Evolutionary conservation across 2,888 invertebrate genomes (phyloP), one percentile per base, ranked within the genome.

Genomic region (Elysia crispata): DNA sequence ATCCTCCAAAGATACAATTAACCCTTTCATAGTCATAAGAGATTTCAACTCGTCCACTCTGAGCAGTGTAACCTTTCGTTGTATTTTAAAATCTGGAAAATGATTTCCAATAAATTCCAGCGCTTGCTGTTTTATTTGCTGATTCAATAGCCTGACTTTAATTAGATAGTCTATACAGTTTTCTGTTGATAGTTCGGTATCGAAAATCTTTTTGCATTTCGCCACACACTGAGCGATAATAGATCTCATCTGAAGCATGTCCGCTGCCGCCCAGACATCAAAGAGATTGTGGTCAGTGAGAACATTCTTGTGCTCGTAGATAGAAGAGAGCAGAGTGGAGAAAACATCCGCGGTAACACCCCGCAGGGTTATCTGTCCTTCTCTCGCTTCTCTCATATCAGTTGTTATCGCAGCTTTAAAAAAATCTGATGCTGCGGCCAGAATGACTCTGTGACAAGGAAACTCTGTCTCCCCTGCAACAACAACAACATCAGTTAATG

Each of bases 371-470:
- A 75, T 25, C 60, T 30, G 60, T 23, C 25, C 33, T 31, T 75
- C 62, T 8, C 57, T 5, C 23, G 57, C 75, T 60, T 75, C 75
- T 23, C 31, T 75, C 75, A 75, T 75, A 18, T 57, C 62, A 1
- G 75, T 60, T 15, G 31, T 5, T 1, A 75, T 33, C 1, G 60
- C n/a, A 23, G 33, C 75, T 18, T 62, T 60, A 25, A 75, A 75
- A 60, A 75, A 75, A 13, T 31, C 75, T 30, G 75, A 75, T 25
- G 6, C n/a, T 33, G 75, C 62, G 31, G 62, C 75, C 28, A 75
- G 75, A 33, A 75, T 23, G 13, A 60, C 33, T 11, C 75, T 30
- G 33, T 75, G 75, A 33, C 60, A 30, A 6, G 18, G 5, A n/a
- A 62, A 62, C 75, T n/a, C n/a, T n/a, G n/a, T n/a, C n/a, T n/a